Base-by-base conservation (phyloP, 2,888 invertebrate species). In the Yponomeuta plumbellus region DNA sequence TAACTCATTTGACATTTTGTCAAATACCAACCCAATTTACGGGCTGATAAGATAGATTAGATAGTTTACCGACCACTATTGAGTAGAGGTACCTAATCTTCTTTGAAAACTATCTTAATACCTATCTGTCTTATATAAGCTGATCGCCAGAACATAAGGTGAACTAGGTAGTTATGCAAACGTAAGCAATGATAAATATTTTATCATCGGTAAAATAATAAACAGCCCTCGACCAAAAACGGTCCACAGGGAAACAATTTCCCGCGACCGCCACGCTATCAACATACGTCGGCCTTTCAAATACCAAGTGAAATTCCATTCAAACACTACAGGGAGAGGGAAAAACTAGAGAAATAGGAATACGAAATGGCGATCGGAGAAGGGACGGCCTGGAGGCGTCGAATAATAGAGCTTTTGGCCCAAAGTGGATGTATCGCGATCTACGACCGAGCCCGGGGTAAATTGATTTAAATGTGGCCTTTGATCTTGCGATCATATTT, bases 381-480 rank as follows among this genome's bases (percentile, higher is more conserved):
- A 44, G 52, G 64, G 69, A 69, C 68, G 70, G 71, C 71, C 72
- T 34, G 71, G 70, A 72, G 72, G 72, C 71, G 61, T 69, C 67
- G 66, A 70, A 77, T 77, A 80, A 81, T 78, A 75, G 76, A 75
- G 75, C 72, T 75, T 75, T 76, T 74, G 71, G 71, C 71, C 68
- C 64, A 66, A 67, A 71, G 69, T 73, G 71, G 74, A 79, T 80
- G 78, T 80, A 80, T 79, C 78, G 78, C 75, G 73, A 79, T 76
- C 44, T 62, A 44, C 66, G 65, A 75, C 67, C 69, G 69, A 62
- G 78, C 78, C 77, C 80, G 80, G 66, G 69, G 72, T 71, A 80
- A 84, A 85, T 84, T 81, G 81, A 83, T 81, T 83, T 80, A 82
- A 79, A 76, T 75, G 74, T 69, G 70, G 2, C 61, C 59, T 62